phyloP scores from a whole-genome alignment of 2,113 vertebrate genomes.

The Phaethornis superciliosus region DNA sequence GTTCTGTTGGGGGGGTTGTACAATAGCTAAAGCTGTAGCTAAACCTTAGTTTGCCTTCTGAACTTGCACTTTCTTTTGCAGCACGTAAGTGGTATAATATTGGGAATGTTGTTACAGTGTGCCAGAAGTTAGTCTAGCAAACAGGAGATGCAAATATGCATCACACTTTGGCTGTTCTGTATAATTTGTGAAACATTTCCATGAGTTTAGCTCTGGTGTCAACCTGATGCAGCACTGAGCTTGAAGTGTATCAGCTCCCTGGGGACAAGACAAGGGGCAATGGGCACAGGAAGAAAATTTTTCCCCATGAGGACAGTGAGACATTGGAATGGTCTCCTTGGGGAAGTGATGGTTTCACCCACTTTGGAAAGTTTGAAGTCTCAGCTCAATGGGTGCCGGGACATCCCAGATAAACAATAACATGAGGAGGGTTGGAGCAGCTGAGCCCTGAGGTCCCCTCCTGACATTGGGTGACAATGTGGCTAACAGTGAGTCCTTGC shows the following conservation, averaged over 20 bases:
- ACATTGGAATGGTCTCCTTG: no score
- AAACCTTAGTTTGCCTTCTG: background rate
- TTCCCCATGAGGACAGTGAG: no score
- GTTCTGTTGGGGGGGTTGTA: background rate
- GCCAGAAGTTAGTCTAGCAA: background rate
- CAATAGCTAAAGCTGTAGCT: background rate
- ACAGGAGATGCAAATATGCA: background rate
- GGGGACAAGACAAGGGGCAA: no score
- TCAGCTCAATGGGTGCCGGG: no score
- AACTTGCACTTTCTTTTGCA: background rate
- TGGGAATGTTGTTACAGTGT: background rate
- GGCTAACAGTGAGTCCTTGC: background rate
- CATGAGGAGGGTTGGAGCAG: no score
- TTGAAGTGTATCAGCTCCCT: rapidly evolving
- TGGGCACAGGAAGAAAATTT: no score
- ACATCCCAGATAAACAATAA: no score
- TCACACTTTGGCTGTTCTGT: background rate
- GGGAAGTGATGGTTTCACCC: no score
- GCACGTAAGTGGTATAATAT: rapidly evolving
- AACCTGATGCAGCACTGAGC: rapidly evolving
- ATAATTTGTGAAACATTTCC: background rate
- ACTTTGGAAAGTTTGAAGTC: no score
- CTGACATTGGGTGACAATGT: background rate
- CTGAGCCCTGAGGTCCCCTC: no score
- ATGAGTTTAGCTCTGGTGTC: background rate